A percentile compares a stretch with the other conserved stretches of the same genome.
These are phyloP conservation scores for Anticlea derivata DNA, from an alignment of 2,888 invertebrate species.

Conservation along the genomic window DNA sequence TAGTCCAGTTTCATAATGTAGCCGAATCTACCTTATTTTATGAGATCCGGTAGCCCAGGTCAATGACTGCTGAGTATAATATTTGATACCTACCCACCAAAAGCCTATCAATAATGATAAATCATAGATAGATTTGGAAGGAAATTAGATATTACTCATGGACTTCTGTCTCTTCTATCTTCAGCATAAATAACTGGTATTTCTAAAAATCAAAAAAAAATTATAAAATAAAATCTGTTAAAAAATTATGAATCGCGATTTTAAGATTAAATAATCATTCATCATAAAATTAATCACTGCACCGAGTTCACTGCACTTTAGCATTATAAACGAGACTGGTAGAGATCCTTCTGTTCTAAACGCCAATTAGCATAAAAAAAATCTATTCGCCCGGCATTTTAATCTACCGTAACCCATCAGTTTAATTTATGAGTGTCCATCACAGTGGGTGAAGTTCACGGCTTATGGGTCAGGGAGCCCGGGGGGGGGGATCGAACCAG, in stretches of 20 bases:
- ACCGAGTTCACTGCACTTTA: slow-evolving; percentile 39
- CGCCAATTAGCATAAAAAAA: slow-evolving; percentile 37
- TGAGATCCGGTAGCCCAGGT: slow-evolving; percentile 1
- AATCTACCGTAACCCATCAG: slow-evolving; percentile 68
- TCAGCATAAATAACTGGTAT: no score
- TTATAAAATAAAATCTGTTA: neutral
- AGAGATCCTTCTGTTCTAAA: slow-evolving; percentile 32
- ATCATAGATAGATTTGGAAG: no score
- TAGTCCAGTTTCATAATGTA: slow-evolving; percentile 15
- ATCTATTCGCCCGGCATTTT: slow-evolving; percentile 43
- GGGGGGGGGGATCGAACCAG: slow-evolving; percentile 47
- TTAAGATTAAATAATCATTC: slow-evolving; percentile 11
- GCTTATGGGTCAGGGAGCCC: slow-evolving; percentile 58
- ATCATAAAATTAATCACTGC: slow-evolving; percentile 22
- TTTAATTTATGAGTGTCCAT: slow-evolving; percentile 68
- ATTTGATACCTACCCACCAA: no score
- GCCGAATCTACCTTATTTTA: slow-evolving; percentile 9
- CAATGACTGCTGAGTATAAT: neutral
- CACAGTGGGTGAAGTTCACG: slow-evolving; percentile 74
- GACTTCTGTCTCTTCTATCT: no score
- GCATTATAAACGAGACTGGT: slow-evolving; percentile 21
- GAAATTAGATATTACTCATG: no score
- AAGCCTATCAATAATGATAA: no score
- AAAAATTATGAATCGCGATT: neutral
- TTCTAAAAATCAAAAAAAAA: neutral